phyloP scores from a whole-genome alignment of 1,140 invertebrate species.

The Rhysida immarginata region DNA sequence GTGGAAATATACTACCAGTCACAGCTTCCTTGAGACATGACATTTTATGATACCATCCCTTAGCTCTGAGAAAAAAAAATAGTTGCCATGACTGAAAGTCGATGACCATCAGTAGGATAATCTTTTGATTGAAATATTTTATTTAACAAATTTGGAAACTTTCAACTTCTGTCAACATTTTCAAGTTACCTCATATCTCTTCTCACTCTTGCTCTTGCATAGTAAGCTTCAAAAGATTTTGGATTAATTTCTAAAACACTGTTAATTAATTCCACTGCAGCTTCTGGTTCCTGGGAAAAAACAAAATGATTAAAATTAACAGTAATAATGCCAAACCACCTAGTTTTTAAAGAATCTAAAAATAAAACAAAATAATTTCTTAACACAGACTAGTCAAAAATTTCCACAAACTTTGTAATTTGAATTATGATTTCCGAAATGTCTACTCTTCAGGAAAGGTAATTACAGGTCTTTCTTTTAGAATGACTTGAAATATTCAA shows the following conservation, averaged over 20 bases:
- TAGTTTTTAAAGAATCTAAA: no score
- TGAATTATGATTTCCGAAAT: no score
- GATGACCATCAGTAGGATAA: neutral
- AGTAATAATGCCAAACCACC: neutral
- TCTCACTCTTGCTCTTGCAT: slow-evolving; percentile 71
- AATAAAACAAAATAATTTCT: no score
- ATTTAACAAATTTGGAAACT: neutral
- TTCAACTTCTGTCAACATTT: neutral
- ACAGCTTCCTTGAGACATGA: no score
- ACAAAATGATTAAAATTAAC: slow-evolving; percentile 6
- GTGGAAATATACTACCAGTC: no score
- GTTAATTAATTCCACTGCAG: slow-evolving; percentile 67
- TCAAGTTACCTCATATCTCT: slow-evolving; percentile 45
- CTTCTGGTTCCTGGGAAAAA: slow-evolving; percentile 30
- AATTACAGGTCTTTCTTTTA: no score
- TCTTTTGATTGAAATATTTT: neutral
- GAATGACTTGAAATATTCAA: no score
- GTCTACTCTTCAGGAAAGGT: no score
- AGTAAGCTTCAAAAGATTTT: slow-evolving; percentile 80
- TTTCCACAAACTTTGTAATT: no score
- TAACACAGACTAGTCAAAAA: no score
- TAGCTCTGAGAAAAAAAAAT: no score
- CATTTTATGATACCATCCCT: no score
- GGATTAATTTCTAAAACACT: slow-evolving; percentile 65
- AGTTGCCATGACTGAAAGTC: neutral